Conservation (phyloP, 1,140 invertebrate genomes). For the Dreissena rostriformis region DNA sequence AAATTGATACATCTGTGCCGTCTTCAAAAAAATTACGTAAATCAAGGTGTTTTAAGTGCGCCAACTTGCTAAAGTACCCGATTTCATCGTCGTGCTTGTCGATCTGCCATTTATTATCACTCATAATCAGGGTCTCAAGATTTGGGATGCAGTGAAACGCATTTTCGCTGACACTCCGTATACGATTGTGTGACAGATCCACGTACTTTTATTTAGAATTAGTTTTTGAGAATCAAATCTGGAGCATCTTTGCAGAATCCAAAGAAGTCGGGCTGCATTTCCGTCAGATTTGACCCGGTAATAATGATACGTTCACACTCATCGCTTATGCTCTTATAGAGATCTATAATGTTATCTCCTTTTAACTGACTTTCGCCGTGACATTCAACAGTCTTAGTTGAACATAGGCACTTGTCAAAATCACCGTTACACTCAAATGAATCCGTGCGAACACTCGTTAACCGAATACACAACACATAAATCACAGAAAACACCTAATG, state of each 20-base stretch:
- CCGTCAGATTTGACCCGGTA: slow-evolving; percentile 31
- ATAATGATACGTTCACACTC: slow-evolving; percentile 41
- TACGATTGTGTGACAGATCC: slow-evolving; percentile 56
- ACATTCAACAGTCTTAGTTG: slow-evolving; percentile 28
- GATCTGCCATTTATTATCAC: slow-evolving; percentile 55
- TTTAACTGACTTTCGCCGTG: slow-evolving; percentile 24
- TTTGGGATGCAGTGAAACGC: slow-evolving; percentile 49
- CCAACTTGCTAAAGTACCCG: slow-evolving; percentile 39
- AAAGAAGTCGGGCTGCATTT: slow-evolving; percentile 42
- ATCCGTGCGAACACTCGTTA: too few species aligned
- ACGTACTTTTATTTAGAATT: slow-evolving; percentile 42
- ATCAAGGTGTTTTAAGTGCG: slow-evolving; percentile 18
- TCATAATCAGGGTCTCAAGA: slow-evolving; percentile 47
- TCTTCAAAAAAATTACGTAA: too few species aligned
- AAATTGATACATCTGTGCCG: too few species aligned
- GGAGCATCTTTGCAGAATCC: slow-evolving; percentile 29
- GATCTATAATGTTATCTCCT: slow-evolving; percentile 22
- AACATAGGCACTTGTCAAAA: slow-evolving; percentile 42
- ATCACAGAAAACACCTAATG: too few species aligned
- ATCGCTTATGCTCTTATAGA: slow-evolving; percentile 23
- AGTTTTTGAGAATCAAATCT: neutral
- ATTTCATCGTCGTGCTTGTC: slow-evolving; percentile 15
- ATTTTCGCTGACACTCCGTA: slow-evolving; percentile 52
- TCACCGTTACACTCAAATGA: slow-evolving; percentile 4
- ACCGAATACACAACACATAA: too few species aligned